phyloP scores from a whole-genome alignment of 2,797 vertebrate genomes.

The Acrocephalus scirpaceus region DNA sequence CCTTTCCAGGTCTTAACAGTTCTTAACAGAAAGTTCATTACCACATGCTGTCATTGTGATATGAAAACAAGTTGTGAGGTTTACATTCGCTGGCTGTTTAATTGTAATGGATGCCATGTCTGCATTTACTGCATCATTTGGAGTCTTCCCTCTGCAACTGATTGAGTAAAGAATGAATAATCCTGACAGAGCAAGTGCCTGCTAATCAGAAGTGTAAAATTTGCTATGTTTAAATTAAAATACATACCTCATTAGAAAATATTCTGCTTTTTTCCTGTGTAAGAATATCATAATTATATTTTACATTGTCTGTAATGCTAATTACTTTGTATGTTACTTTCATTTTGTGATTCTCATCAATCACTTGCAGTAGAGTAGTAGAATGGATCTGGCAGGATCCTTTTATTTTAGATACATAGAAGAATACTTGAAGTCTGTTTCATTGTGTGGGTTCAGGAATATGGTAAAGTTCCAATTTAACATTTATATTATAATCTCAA shows the following conservation, averaged over 20 bases:
- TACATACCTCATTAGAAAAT: neutral
- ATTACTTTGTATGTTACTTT: neutral
- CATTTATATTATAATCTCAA: neutral
- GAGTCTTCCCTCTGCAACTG: neutral
- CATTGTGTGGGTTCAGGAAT: neutral
- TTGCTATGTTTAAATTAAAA: neutral
- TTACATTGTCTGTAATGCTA: neutral
- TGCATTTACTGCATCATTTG: neutral
- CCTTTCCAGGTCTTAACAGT: neutral
- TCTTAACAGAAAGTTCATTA: conserved; percentile 26
- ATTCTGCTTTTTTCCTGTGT: neutral
- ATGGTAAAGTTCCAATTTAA: neutral
- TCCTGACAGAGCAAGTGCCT: neutral
- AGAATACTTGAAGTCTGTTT: neutral
- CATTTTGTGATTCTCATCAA: neutral
- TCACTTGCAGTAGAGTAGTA: neutral
- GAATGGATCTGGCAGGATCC: neutral
- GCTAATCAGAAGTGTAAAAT: neutral
- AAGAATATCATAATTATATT: neutral
- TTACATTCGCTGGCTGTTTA: neutral
- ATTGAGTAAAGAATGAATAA: neutral
- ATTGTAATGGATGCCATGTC: neutral
- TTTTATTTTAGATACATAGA: neutral
- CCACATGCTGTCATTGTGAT: conserved; percentile 13
- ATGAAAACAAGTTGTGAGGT: conserved; percentile 6